A percentile compares a stretch with the other conserved stretches of the same genome.
Evolutionary conservation across 2,888 invertebrate species (phyloP).

Genomic region (Nomada fucata): DNA sequence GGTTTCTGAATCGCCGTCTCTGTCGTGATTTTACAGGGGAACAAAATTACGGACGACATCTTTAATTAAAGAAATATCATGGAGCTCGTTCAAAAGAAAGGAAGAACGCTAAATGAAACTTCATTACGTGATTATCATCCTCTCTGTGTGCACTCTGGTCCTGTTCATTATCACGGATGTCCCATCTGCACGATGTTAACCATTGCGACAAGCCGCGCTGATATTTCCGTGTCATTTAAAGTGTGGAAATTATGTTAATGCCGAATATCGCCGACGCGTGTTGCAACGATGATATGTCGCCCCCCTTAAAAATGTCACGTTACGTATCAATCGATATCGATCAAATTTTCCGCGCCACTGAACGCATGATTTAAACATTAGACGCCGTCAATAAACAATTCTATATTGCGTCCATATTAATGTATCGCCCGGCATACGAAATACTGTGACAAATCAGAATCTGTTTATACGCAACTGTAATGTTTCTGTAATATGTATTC

Average conservation of each 20-base stretch:
- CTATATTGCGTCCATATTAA: background rate
- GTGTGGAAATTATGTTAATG: slow-evolving; percentile 11
- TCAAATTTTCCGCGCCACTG: slow-evolving; percentile 10
- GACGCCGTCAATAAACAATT: background rate
- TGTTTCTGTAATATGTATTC: background rate
- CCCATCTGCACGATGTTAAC: background rate
- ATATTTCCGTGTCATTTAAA: background rate
- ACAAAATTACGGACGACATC: background rate
- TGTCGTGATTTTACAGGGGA: background rate
- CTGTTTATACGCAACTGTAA: background rate
- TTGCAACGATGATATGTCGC: slow-evolving; percentile 3
- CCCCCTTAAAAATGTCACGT: slow-evolving; percentile 7
- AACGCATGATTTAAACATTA: slow-evolving; percentile 15
- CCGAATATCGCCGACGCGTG: background rate
- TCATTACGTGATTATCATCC: background rate
- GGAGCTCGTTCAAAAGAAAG: background rate
- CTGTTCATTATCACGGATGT: background rate
- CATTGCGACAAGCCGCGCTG: background rate
- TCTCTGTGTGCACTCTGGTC: background rate
- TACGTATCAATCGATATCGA: background rate
- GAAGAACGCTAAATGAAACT: background rate
- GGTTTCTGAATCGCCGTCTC: background rate
- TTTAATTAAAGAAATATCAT: slow-evolving; percentile 17
- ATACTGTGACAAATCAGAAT: background rate
- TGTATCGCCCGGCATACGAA: background rate